Percentiles rank a stretch among this genome's conserved stretches.
phyloP scores from a whole-genome alignment of 2,113 vertebrate species.

The Monopterus albus region DNA sequence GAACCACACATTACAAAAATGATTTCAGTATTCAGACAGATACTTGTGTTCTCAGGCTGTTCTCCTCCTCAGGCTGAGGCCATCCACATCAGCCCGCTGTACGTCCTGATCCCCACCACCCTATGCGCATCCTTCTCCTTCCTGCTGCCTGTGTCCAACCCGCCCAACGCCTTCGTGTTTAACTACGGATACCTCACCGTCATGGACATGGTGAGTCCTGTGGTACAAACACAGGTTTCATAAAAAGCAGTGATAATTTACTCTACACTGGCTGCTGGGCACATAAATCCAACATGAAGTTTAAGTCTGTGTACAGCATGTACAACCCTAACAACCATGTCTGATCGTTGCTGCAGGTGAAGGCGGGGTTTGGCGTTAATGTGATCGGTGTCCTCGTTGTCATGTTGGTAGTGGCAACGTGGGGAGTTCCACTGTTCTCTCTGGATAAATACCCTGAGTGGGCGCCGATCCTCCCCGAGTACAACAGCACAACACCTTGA shows the following conservation, averaged over 20 bases:
- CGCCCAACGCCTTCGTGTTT: slow-evolving; percentile 92
- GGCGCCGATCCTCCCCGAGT: slow-evolving; percentile 73
- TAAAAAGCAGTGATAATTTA: background rate
- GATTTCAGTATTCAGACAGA: no score
- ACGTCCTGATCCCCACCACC: slow-evolving; percentile 90
- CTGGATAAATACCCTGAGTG: slow-evolving; percentile 89
- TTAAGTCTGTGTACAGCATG: background rate
- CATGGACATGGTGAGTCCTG: slow-evolving; percentile 89
- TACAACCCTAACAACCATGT: accelerated
- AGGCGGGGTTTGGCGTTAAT: slow-evolving; percentile 92
- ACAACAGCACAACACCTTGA: slow-evolving; percentile 80
- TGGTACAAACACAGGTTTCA: background rate
- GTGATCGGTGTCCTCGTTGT: slow-evolving; percentile 88
- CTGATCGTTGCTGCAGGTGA: slow-evolving; percentile 82
- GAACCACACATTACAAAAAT: no score
- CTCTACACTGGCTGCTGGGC: background rate
- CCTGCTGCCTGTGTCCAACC: slow-evolving; percentile 92
- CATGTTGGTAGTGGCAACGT: slow-evolving; percentile 87
- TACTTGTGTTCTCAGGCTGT: no score
- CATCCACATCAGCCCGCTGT: slow-evolving; percentile 90
- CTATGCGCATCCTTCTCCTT: slow-evolving; percentile 93
- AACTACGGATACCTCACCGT: slow-evolving; percentile 89
- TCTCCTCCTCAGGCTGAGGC: slow-evolving; percentile 87
- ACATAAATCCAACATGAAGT: background rate
- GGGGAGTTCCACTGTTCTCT: slow-evolving; percentile 87